Conservation (phyloP, 2,797 vertebrate genomes). For the Monodelphis domestica region DNA sequence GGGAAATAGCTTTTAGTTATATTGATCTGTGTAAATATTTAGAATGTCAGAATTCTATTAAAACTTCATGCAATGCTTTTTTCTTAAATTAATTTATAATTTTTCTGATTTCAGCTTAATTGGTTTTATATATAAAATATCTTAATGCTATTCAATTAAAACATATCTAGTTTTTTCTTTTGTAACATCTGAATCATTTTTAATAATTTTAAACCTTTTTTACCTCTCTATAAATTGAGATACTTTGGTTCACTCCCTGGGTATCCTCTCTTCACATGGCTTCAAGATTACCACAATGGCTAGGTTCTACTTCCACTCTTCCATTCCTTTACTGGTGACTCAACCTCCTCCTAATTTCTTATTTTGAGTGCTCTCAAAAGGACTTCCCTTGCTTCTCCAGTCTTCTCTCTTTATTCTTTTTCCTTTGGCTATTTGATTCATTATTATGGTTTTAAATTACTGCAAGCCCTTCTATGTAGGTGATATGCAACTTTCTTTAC, state of each 20-base stretch:
- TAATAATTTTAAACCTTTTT: background rate
- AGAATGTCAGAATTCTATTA: background rate
- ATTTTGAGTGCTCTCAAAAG: background rate
- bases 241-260: background rate
- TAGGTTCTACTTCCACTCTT: too few species aligned
- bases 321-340: background rate
- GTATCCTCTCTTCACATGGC: background rate
- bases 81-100: background rate
- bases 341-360: background rate
- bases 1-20: background rate
- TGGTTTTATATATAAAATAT: background rate
- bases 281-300: background rate
- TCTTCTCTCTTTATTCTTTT: background rate
- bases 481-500: background rate
- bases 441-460: background rate
- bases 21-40: background rate
- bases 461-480: background rate
- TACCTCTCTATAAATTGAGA: background rate
- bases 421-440: background rate
- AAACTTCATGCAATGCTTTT: background rate
- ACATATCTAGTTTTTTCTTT: background rate
- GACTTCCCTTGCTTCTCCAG: background rate
- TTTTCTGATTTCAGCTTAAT: background rate
- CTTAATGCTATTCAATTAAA: background rate
- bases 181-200: background rate